Base-by-base conservation (phyloP, 2,888 invertebrate species). In the Tenthredo mesomela region DNA sequence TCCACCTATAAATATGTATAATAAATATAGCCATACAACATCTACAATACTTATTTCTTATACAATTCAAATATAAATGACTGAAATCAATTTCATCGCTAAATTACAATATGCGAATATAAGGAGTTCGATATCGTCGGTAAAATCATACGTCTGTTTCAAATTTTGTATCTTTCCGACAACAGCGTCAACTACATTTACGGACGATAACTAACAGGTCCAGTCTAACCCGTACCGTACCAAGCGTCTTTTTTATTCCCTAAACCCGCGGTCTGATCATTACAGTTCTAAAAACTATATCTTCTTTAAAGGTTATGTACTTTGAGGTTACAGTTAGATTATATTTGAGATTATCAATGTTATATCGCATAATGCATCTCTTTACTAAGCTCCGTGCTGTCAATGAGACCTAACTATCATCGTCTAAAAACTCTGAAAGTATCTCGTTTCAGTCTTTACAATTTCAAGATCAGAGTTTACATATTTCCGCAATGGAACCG, bases 401-500 rank as follows among this genome's bases (percentile, higher is more conserved):
- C 21, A 43, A 67, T 15, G 18, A 29, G 12, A 33, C 18, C 18
- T 67, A 67, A 33, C 7, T 21, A 67, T 67, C 33, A 18, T 33
- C 18, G 33, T 33, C 33, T 67, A 29, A 6, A 29, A 67, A 67
- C 5, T 33, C 18, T 5, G 10, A 6, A 1, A 6, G 67, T 6
- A 29, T 33, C 18, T 67, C 6, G 47, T 33, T 33, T 73, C n/a
- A 10, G 40, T 2, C 40, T 40, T 40, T 12, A 40, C 18, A 2
- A 43, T 43, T 33, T 6, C 15, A 67, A 67, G 21, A 33, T 18
- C 10, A 18, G 6, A 54, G 12, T 67, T 21, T 12, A 33, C 9
- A 73, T 73, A 43, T 73, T 73, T 73, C 43, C 43, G 80, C 61
- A 40, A 80, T 80, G 80, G 61, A 80, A 37, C 61, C 58, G 61